Percentiles rank a stretch among this genome's conserved stretches.
Conservation (phyloP, 2,113 vertebrate species). For the Laterallus jamaicensis region DNA sequence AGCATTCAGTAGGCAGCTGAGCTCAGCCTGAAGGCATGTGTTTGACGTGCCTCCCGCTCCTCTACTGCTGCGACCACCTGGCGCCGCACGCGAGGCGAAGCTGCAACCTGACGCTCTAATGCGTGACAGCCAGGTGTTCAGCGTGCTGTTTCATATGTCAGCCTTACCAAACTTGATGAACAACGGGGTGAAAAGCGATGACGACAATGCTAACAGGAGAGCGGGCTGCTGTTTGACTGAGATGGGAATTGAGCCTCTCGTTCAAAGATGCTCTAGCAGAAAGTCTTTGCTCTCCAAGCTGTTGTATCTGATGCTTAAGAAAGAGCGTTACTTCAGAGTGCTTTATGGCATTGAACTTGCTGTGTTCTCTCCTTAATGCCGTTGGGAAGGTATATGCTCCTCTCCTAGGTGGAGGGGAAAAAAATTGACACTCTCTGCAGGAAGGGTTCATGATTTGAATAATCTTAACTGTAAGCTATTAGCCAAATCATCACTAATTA, state of each 20-base stretch:
- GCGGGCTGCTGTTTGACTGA: neutral
- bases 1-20: constrained; percentile 39
- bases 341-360: neutral
- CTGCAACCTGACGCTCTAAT: constrained; percentile 42
- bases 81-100: neutral
- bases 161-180: neutral
- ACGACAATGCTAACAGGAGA: neutral
- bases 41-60: neutral
- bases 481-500: neutral
- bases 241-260: neutral
- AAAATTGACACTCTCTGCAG: neutral
- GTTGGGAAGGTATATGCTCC: neutral
- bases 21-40: constrained; percentile 26
- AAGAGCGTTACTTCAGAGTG: neutral
- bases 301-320: neutral
- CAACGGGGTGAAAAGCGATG: neutral
- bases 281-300: neutral
- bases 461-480: neutral
- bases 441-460: neutral
- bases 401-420: neutral
- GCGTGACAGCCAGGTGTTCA: constrained; percentile 51
- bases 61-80: neutral
- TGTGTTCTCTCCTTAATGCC: neutral
- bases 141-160: neutral
- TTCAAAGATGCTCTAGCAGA: neutral